Conservation (phyloP, 1,140 invertebrate genomes). For the Ostrea denselamellosa region DNA sequence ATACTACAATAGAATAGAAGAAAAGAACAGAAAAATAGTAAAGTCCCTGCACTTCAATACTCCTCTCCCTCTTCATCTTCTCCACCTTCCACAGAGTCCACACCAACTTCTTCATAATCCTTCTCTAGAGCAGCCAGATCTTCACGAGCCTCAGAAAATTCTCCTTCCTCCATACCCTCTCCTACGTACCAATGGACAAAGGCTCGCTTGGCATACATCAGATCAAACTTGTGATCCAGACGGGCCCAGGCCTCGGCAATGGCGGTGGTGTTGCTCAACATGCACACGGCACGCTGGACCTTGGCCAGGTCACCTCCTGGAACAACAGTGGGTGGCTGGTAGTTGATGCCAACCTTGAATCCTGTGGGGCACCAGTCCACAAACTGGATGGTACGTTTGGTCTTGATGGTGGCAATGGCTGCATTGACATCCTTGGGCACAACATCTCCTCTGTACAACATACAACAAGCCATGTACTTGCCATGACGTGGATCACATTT, state of each 20-base stretch:
- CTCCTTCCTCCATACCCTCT: slow-evolving; percentile 87
- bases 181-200: slow-evolving; percentile 79
- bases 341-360: slow-evolving; percentile 70
- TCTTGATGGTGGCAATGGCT: slow-evolving; percentile 92
- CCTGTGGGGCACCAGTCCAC: slow-evolving; percentile 72
- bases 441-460: slow-evolving; percentile 76
- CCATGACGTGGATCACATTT: slow-evolving; percentile 93
- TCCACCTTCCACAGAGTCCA: slow-evolving; percentile 85
- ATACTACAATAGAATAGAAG: too few species aligned
- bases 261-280: slow-evolving; percentile 89
- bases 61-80: slow-evolving; percentile 82
- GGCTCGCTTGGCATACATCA: slow-evolving; percentile 82
- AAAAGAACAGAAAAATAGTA: too few species aligned
- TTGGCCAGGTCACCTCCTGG: slow-evolving; percentile 87
- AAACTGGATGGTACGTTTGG: slow-evolving; percentile 80
- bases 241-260: slow-evolving; percentile 86
- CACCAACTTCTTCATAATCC: slow-evolving; percentile 90
- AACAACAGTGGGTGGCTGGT: slow-evolving; percentile 88
- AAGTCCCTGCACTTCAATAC: slow-evolving; percentile 48
- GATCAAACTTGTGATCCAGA: slow-evolving; percentile 83
- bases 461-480: slow-evolving; percentile 85
- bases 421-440: slow-evolving; percentile 92
- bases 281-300: slow-evolving; percentile 78
- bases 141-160: slow-evolving; percentile 88
- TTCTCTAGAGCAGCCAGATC: slow-evolving; percentile 81